phyloP scores from a whole-genome alignment of 2,797 vertebrate genomes.

The Rhabdophis nuchalis region DNA sequence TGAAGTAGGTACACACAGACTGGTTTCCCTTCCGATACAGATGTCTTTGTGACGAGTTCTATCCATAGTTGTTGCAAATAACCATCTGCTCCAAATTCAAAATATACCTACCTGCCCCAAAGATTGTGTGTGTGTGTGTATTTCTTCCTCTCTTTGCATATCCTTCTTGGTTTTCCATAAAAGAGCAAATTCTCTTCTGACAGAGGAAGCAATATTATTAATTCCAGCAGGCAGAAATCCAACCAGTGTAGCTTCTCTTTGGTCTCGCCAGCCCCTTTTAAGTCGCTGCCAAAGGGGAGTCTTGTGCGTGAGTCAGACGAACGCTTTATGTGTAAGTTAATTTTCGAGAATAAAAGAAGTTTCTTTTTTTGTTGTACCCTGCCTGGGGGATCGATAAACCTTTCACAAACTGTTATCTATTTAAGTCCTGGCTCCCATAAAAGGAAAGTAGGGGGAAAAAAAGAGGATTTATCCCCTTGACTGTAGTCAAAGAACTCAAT shows the following conservation, averaged over 20 bases:
- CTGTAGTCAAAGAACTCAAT: background rate
- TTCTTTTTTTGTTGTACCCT: background rate
- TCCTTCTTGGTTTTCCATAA: background rate
- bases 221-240: background rate
- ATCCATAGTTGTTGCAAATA: background rate
- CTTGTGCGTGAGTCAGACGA: background rate
- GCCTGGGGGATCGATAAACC: constrained; percentile 1
- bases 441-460: rapidly evolving
- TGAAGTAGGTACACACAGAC: no score
- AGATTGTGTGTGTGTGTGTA: background rate
- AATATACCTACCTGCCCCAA: background rate
- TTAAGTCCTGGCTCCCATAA: background rate
- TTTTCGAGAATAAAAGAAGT: background rate
- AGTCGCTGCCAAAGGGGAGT: background rate
- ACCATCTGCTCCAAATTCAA: background rate
- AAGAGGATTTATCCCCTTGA: background rate
- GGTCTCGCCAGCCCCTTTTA: background rate
- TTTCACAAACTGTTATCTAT: constrained; percentile 19
- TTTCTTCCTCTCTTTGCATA: no score
- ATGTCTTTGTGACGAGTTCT: no score
- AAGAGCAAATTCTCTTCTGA: background rate
- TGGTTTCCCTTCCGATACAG: no score
- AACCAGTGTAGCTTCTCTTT: background rate
- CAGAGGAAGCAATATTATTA: background rate
- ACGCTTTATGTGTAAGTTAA: background rate